A percentile compares a stretch with the other conserved stretches of the same genome.
Evolutionary conservation across 2,113 vertebrate species (phyloP).

Genomic region (Aspidoscelis tigris): DNA sequence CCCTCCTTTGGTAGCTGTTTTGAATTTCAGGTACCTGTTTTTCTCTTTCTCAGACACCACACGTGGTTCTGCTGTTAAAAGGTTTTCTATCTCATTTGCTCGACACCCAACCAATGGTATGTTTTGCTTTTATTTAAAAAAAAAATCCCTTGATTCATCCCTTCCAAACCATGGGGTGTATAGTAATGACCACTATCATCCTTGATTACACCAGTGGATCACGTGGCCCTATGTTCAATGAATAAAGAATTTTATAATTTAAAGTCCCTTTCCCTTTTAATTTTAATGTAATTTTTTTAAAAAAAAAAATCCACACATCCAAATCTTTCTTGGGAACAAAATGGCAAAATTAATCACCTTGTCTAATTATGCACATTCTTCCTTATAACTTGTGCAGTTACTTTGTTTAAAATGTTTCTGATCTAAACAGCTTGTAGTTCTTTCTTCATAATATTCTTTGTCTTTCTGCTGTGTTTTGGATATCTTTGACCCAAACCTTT

Average conservation of each 20-base stretch:
- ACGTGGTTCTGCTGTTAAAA: slow-evolving; percentile 95
- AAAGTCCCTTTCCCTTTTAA: slow-evolving; percentile 59
- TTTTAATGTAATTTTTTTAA: slow-evolving; percentile 60
- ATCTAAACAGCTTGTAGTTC: slow-evolving; percentile 53
- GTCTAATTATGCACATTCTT: slow-evolving; percentile 51
- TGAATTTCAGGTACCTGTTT: slow-evolving; percentile 93
- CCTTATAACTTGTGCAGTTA: slow-evolving; percentile 62
- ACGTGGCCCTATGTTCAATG: slow-evolving; percentile 63
- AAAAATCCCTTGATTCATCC: slow-evolving; percentile 80
- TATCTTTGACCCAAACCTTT: slow-evolving; percentile 46
- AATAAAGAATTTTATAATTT: slow-evolving; percentile 59
- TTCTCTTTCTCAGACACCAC: slow-evolving; percentile 96
- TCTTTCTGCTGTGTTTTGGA: not conserved
- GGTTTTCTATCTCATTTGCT: slow-evolving; percentile 98
- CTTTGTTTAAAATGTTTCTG: slow-evolving; percentile 49
- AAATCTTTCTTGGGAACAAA: slow-evolving; percentile 41
- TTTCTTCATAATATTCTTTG: slow-evolving; percentile 59
- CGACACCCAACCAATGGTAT: slow-evolving; percentile 98
- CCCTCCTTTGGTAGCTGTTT: slow-evolving; percentile 85
- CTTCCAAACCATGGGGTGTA: slow-evolving; percentile 73
- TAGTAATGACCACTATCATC: slow-evolving; percentile 71
- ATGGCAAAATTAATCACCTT: slow-evolving; percentile 46
- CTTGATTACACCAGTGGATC: slow-evolving; percentile 67
- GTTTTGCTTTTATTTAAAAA: slow-evolving; percentile 90
- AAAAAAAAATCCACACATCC: slow-evolving; percentile 45